phyloP scores from a whole-genome alignment of 2,113 vertebrate species.

The Collichthys lucidus region DNA sequence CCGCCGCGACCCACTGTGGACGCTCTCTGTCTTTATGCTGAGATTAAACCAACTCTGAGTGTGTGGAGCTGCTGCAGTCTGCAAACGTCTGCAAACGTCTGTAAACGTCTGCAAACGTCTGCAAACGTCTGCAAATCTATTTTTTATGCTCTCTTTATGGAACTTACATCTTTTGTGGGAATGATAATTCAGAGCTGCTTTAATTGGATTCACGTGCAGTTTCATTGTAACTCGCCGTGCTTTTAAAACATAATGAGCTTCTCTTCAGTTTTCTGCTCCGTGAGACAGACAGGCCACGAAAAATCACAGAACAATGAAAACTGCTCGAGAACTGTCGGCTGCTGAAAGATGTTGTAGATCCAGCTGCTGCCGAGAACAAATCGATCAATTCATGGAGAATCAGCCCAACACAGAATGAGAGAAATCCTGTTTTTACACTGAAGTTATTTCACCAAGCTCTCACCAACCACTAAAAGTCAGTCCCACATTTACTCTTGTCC shows the following conservation, averaged over 20 bases:
- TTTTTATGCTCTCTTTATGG: conserved; percentile 47
- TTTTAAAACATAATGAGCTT: neutral
- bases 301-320: conserved; percentile 3
- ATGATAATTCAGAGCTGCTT: conserved; percentile 44
- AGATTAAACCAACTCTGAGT: conserved; percentile 27
- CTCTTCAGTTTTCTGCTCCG: conserved; percentile 4
- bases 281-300: neutral
- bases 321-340: no score
- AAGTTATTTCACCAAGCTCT: no score
- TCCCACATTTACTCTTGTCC: no score
- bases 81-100: conserved; percentile 18
- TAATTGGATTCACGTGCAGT: conserved; percentile 5
- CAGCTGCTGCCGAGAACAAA: neutral
- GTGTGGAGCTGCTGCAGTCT: conserved; percentile 19
- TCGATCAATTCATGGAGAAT: neutral
- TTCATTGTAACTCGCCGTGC: neutral
- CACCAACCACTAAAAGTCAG: no score
- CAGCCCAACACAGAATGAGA: neutral
- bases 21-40: conserved; percentile 5
- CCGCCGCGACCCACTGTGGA: conserved; percentile 4
- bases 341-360: no score
- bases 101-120: conserved; percentile 12
- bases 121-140: no score
- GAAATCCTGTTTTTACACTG: neutral
- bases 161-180: conserved; percentile 8